phyloP scores from a whole-genome alignment of 2,888 invertebrate genomes.

The Ochropacha duplaris region DNA sequence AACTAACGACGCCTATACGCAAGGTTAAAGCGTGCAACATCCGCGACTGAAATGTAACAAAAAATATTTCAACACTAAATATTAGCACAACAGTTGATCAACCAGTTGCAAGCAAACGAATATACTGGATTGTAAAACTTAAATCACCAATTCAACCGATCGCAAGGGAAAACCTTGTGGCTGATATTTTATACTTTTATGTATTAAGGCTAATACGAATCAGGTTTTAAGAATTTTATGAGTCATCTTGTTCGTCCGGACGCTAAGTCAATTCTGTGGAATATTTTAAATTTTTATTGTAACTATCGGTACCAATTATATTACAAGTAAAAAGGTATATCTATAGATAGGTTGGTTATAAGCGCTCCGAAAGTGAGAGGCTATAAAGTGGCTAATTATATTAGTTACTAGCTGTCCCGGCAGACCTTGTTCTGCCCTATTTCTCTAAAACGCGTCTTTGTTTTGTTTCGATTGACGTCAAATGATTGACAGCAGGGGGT shows the following conservation, averaged over 20 bases:
- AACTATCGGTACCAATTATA: too few relatives aligned
- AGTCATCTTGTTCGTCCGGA: background rate
- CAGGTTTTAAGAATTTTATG: background rate
- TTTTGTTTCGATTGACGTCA: too few relatives aligned
- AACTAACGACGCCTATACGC: constrained; percentile 17
- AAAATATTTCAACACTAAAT: constrained; percentile 41
- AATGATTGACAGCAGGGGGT: too few relatives aligned
- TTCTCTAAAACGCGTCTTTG: too few relatives aligned
- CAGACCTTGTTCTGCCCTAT: too few relatives aligned
- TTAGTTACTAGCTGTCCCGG: too few relatives aligned
- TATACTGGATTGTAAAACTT: constrained; percentile 24
- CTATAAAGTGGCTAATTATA: too few relatives aligned
- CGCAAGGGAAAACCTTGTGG: background rate
- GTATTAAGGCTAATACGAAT: background rate
- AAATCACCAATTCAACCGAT: constrained; percentile 11
- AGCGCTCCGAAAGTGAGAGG: too few relatives aligned
- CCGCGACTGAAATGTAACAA: constrained; percentile 27
- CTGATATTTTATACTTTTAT: background rate
- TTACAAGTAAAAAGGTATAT: too few relatives aligned
- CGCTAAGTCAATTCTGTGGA: background rate
- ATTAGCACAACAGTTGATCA: constrained; percentile 32
- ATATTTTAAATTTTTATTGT: background rate
- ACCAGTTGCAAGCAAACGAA: constrained; percentile 32
- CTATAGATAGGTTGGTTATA: too few relatives aligned
- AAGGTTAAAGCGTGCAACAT: constrained; percentile 41